Base-by-base conservation (phyloP, 2,113 vertebrate species). In the Psettodes erumei region DNA sequence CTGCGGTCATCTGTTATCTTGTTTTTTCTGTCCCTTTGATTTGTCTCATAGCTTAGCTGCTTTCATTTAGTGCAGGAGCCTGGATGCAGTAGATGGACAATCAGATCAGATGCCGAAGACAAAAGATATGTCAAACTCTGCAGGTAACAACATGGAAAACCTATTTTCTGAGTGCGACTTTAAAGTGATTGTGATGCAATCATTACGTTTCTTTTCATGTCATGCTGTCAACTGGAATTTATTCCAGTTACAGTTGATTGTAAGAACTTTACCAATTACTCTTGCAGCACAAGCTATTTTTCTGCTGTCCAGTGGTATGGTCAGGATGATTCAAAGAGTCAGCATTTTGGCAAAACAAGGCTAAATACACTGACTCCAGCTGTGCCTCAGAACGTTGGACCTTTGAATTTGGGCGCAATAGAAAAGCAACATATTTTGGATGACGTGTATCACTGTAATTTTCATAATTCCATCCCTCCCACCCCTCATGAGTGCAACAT, bases 361-460 rank as follows among this genome's bases (percentile, higher is more conserved):
- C 30, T 68, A 16, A 66, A 55, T 25, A 1, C 23, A 3, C 33
- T 42, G 48, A 64, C 37, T 33, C 27, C 2, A 1, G 42, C 66
- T 47, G 38, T 71, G 54, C 43, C n/a, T 23, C n/a, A 45, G 65
- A 21, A 23, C 21, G 51, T 38, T 28, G 38, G 30, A 27, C 32
- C 30, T 43, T 75, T 19, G 28, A 32, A 15, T 3, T 45, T 13
- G 30, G 43, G 12, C 8, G 21, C 21, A 19, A 53, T 18, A 28
- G 48, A 28, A 30, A 40, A 67, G 64, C 48, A 40, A 35, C 64
- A 42, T 45, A 37, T 66, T 27, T 42, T 25, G 51, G 50, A 30
- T 35, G 23, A 35, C 63, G 27, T 38, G 42, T 18, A 30, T 42
- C 45, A 18, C 45, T 69, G 35, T 37, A 60, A 73, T 28, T 33